Conservation (phyloP, 2,888 invertebrate genomes). For the Limnephilus rhombicus region DNA sequence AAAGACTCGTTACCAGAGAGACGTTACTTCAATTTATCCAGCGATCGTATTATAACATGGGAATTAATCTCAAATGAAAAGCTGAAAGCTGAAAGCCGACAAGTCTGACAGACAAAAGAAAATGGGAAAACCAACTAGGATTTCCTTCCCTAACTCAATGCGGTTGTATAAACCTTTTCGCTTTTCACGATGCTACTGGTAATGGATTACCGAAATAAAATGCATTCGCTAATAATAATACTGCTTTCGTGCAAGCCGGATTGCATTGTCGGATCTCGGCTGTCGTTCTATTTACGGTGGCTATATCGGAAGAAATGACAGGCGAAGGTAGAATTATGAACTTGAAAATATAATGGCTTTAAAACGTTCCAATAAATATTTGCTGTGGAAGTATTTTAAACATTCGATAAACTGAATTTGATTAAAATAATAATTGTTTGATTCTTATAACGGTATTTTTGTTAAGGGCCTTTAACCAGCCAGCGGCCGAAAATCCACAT, state of each 20-base stretch:
- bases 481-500: too few relatives aligned
- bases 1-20: not conserved
- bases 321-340: not conserved
- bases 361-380: not conserved
- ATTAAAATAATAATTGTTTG: too few relatives aligned
- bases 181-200: not conserved
- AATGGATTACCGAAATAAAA: not conserved
- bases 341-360: not conserved
- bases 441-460: too few relatives aligned
- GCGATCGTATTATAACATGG: not conserved
- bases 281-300: not conserved
- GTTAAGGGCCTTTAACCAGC: too few relatives aligned
- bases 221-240: not conserved
- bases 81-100: not conserved
- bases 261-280: not conserved
- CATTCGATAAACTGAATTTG: too few relatives aligned
- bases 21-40: not conserved
- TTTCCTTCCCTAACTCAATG: not conserved
- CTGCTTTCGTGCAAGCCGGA: not conserved
- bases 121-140: not conserved
- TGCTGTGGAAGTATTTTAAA: too few relatives aligned
- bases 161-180: not conserved
- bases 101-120: not conserved
- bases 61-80: not conserved
- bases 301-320: not conserved